These are phyloP conservation scores for Indicator indicator DNA, from an alignment of 2,113 vertebrate species.

Conservation along the genomic window DNA sequence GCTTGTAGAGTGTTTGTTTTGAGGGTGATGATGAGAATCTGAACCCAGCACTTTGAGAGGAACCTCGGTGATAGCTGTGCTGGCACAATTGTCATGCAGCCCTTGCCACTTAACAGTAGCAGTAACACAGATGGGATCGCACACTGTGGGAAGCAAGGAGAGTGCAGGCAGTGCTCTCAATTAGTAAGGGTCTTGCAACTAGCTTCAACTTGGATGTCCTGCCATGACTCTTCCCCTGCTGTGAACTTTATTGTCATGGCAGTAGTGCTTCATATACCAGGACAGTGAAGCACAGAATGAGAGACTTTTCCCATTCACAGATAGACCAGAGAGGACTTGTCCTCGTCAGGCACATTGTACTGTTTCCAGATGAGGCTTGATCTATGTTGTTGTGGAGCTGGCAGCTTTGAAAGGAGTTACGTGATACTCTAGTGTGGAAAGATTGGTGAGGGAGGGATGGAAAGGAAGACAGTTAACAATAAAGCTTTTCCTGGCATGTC, in stretches of 20 bases:
- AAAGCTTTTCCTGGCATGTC: neutral
- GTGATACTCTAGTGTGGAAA: neutral
- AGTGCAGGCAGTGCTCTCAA: neutral
- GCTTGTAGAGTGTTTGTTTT: neutral
- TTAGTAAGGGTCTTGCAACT: neutral
- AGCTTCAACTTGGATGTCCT: neutral
- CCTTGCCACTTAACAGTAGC: neutral
- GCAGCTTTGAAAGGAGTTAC: neutral
- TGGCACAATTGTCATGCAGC: neutral
- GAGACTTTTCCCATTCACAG: neutral
- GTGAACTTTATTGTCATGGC: neutral
- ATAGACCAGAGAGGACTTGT: neutral
- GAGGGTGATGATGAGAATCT: neutral
- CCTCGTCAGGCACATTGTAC: neutral
- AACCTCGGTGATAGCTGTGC: neutral
- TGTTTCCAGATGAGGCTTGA: neutral
- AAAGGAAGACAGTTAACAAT: neutral
- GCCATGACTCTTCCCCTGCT: neutral
- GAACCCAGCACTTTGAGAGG: neutral
- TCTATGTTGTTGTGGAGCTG: neutral
- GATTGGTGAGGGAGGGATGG: neutral
- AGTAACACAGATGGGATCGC: neutral
- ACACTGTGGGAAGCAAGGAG: neutral
- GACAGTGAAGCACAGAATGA: accelerated
- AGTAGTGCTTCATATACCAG: neutral